Evolutionary conservation across 2,888 invertebrate species (phyloP), one percentile per base, ranked within the genome.

Genomic region (Tineola bisselliella): DNA sequence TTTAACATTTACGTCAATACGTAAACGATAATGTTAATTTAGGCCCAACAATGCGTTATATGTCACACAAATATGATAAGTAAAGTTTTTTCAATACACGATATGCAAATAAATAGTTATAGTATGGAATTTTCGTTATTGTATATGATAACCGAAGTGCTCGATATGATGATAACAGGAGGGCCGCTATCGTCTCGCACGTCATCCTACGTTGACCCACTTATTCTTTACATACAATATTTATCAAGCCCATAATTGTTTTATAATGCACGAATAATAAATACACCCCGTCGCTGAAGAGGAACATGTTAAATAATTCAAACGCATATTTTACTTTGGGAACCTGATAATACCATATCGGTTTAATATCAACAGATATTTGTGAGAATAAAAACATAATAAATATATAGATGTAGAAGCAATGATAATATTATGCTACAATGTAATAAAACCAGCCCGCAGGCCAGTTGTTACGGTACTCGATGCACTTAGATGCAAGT

Each of bases 401-500:
- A n/a, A n/a, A n/a, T n/a, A n/a, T n/a, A n/a, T n/a, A 43, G 8
- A 43, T 43, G 43, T 8, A 48, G 48, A 48, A 54, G 2, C 19
- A 19, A 25, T 25, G 18, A 18, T 25, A 19, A n/a, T 25, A 10
- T 10, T 25, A 54, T 25, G n/a, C 25, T 31, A 58, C 33, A 58
- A 58, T 33, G 33, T 33, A 58, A 31, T 10, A n/a, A 30, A 33
- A 33, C 31, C 13, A 33, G 33, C 33, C 25, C n/a, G 58, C 25
- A n/a, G 15, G 33, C 58, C 33, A 58, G 58, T 33, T 33, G 58
- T 58, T 58, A 58, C 58, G 58, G 58, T 58, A 58, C 17, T 33
- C n/a, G 58, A 31, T 58, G 58, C 58, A 58, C 11, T 33, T 33
- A 58, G 33, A 33, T 33, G 58, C 58, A 58, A 58, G 58, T 58